phyloP scores from a whole-genome alignment of 2,797 vertebrate genomes.

The Pogoniulus pusillus region DNA sequence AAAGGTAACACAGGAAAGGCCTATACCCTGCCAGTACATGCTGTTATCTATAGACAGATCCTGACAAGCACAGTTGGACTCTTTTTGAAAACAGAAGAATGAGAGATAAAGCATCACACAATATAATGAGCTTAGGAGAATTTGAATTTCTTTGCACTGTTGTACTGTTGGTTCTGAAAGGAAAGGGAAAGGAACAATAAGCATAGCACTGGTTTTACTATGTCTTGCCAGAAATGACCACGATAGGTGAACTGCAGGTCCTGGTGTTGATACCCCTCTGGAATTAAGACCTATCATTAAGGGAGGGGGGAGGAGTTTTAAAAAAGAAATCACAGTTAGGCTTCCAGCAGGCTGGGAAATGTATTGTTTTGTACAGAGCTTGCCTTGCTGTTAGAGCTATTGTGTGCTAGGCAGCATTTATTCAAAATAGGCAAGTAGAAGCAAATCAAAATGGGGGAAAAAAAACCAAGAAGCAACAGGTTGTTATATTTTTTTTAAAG shows the following conservation, averaged over 20 bases:
- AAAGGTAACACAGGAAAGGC: background rate
- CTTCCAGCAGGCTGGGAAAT: background rate
- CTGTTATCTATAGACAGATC: slow-evolving; percentile 9
- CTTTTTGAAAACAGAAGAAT: background rate
- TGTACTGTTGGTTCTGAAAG: background rate
- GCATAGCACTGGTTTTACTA: background rate
- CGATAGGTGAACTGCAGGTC: background rate
- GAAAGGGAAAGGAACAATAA: background rate
- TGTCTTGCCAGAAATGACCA: background rate
- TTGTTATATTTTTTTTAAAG: too few relatives aligned
- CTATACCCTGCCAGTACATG: background rate
- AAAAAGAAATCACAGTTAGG: background rate
- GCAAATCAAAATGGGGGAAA: background rate
- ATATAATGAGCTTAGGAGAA: background rate
- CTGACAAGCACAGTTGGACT: slow-evolving; percentile 39
- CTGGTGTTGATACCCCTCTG: background rate
- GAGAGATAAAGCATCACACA: slow-evolving; percentile 10
- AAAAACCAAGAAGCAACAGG: too few relatives aligned
- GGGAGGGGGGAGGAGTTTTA: too few relatives aligned
- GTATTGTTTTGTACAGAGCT: background rate
- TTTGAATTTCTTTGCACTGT: background rate
- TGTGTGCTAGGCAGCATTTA: background rate
- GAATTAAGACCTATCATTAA: background rate
- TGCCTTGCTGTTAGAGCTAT: background rate
- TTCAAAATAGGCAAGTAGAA: background rate